A percentile compares a stretch with the other conserved stretches of the same genome.
These are phyloP conservation scores for Flabesymbios commensalis DNA, from an alignment of 2,888 invertebrate genomes.

Conservation along the genomic window DNA sequence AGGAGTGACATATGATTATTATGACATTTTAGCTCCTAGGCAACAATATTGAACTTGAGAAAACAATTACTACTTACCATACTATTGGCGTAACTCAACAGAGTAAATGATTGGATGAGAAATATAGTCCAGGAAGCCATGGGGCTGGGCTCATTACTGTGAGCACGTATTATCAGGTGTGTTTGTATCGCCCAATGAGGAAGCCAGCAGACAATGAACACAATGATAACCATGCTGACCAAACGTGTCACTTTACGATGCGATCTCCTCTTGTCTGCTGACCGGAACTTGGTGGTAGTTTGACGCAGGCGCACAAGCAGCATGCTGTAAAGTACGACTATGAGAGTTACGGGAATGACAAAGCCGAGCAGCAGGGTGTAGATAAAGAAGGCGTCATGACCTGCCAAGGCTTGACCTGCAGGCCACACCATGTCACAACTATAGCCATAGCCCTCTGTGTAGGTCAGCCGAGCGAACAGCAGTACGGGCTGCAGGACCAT, in stretches of 20 bases:
- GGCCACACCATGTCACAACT: slow-evolving; percentile 30
- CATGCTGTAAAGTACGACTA: slow-evolving; percentile 29
- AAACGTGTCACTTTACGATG: slow-evolving; percentile 21
- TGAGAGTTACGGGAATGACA: slow-evolving; percentile 28
- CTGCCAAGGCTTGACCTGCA: slow-evolving; percentile 1
- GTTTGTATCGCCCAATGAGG: slow-evolving; percentile 23
- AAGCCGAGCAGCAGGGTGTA: slow-evolving; percentile 33
- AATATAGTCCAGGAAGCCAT: no score
- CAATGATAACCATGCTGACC: slow-evolving; percentile 18
- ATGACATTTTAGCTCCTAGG: no score
- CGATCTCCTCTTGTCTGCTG: slow-evolving; percentile 8
- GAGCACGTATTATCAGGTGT: no score
- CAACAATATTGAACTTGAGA: no score
- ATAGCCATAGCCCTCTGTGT: neutral
- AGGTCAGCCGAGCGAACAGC: slow-evolving; percentile 25
- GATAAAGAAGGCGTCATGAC: slow-evolving; percentile 17
- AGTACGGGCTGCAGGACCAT: slow-evolving; percentile 32
- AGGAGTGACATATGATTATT: no score
- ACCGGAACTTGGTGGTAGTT: neutral
- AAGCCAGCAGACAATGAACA: slow-evolving; percentile 24
- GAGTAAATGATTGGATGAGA: slow-evolving; percentile 28
- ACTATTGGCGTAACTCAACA: slow-evolving; percentile 35
- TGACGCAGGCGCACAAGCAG: slow-evolving; percentile 24
- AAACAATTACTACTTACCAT: no score
- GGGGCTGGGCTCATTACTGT: no score